These are phyloP conservation scores for Drosophila aff. DNA, from an alignment of 1,140 invertebrate species.

Conservation along the genomic window DNA sequence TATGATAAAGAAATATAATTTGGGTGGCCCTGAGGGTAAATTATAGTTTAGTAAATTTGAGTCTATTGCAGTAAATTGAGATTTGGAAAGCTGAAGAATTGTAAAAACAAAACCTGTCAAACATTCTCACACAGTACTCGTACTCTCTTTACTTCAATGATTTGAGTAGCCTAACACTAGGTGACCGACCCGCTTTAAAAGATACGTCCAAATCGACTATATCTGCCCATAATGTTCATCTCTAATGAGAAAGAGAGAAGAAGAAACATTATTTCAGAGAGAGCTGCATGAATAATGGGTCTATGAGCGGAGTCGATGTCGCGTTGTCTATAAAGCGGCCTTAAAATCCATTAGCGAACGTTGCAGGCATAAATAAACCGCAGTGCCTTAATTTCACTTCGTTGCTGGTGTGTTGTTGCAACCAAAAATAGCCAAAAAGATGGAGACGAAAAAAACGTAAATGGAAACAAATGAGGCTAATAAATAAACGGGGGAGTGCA, in stretches of 20 bases:
- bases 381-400: constrained; percentile 65
- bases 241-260: constrained; percentile 15
- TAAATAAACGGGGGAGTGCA: constrained; percentile 59
- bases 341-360: constrained; percentile 80
- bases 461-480: constrained; percentile 77
- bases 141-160: not conserved
- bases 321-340: constrained; percentile 70
- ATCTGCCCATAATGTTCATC: constrained; percentile 18
- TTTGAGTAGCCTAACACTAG: not conserved
- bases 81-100: not conserved
- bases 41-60: not conserved
- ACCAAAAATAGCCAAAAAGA: constrained; percentile 73
- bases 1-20: constrained; percentile 1
- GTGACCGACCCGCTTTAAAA: constrained; percentile 2
- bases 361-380: constrained; percentile 69
- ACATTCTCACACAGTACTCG: not conserved
- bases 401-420: constrained; percentile 49
- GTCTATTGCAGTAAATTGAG: too few species aligned
- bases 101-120: not conserved
- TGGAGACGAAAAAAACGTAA: constrained; percentile 53
- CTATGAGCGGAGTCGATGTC: constrained; percentile 52
- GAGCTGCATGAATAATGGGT: constrained; percentile 65
- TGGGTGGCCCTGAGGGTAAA: not conserved
- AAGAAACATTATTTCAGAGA: constrained; percentile 1
- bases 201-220: constrained; percentile 4